phyloP scores from a whole-genome alignment of 2,113 vertebrate genomes.

The Athene cunicularia region DNA sequence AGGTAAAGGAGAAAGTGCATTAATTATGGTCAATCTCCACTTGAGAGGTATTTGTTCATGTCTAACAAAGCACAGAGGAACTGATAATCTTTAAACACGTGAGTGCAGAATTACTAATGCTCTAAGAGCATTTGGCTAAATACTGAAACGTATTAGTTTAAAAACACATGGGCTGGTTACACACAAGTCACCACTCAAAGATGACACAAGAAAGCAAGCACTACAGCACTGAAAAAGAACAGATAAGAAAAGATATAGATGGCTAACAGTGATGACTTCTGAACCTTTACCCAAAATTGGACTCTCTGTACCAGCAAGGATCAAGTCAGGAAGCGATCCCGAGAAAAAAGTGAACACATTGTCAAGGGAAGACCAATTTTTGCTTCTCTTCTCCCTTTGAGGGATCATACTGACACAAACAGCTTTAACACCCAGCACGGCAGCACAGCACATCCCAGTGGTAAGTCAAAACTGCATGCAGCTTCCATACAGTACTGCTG shows the following conservation, averaged over 20 bases:
- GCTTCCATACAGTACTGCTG: accelerated
- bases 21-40: neutral
- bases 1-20: neutral
- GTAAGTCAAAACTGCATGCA: neutral
- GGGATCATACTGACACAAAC: neutral
- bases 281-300: neutral
- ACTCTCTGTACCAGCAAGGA: neutral
- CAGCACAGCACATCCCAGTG: neutral
- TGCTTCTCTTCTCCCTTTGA: neutral
- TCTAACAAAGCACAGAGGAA: neutral
- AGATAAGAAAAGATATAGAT: neutral
- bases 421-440: neutral
- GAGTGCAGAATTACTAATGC: neutral
- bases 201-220: neutral
- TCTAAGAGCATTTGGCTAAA: neutral
- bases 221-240: neutral
- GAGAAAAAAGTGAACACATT: neutral
- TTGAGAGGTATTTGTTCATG: neutral
- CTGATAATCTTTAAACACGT: neutral
- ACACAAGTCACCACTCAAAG: neutral
- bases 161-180: neutral
- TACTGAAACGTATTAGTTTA: neutral
- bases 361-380: neutral
- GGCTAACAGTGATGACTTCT: neutral
- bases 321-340: neutral